These are phyloP conservation scores for Rotaria macrura DNA, from an alignment of 2,888 invertebrate genomes.

Conservation along the genomic window DNA sequence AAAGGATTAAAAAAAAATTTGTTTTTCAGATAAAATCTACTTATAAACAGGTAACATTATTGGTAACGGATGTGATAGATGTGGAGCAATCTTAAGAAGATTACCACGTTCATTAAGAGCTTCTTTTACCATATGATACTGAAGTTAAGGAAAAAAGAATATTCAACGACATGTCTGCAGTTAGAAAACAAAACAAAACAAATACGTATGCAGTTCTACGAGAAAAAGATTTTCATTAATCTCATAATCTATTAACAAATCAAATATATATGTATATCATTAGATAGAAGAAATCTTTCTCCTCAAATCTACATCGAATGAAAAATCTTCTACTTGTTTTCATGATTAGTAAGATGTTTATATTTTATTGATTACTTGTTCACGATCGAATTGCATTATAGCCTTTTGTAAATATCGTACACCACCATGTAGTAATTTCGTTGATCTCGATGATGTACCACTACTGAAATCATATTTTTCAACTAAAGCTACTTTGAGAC, in stretches of 20 bases:
- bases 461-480: constrained; percentile 93
- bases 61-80: constrained; percentile 85
- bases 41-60: constrained; percentile 71
- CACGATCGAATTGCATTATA: constrained; percentile 77
- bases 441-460: constrained; percentile 84
- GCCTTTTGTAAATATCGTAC: constrained; percentile 95
- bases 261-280: too few relatives aligned
- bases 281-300: too few relatives aligned
- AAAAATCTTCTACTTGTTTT: too few relatives aligned
- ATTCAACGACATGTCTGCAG: too few relatives aligned
- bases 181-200: too few relatives aligned
- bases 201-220: too few relatives aligned
- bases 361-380: constrained; percentile 54
- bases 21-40: not conserved
- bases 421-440: constrained; percentile 95
- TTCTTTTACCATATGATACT: constrained; percentile 93
- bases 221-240: too few relatives aligned
- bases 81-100: constrained; percentile 86
- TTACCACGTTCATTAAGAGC: constrained; percentile 86
- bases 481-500: constrained; percentile 81
- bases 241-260: too few relatives aligned
- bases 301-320: too few relatives aligned
- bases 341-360: not conserved
- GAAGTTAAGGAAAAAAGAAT: not conserved
- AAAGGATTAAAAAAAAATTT: not conserved